Evolutionary conservation across 2,888 invertebrate genomes (phyloP), one percentile per base, ranked within the genome.

Genomic region (Ophion ventricosus): DNA sequence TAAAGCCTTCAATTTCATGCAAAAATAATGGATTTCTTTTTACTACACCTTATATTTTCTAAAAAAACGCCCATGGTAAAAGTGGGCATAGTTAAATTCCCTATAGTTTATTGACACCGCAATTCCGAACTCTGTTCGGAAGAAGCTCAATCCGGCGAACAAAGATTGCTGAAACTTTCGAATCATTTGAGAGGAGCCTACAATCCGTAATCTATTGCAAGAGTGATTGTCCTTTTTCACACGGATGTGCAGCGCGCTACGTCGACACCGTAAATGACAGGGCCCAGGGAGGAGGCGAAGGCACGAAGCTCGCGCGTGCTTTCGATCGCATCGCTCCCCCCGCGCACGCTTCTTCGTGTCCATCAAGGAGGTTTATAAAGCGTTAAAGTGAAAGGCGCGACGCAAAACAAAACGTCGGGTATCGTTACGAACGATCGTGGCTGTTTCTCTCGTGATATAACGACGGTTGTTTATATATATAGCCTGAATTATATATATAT

Each of bases 351-450:
- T 59, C 83, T 43, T 14, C 43, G 72, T 25, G 43, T 54, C 54
- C 20, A 57, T 83, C 49, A 54, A 56, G 56, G 20, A 76, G 57
- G 61, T 69, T 77, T 43, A 69, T 43, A 67, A 25, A 66, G 66
- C 69, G 61, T 57, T 77, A 49, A 74, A 84, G 84, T 84, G 84
- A 84, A 84, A 81, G 84, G 84, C 80, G 81, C 80, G 75, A 76
- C 70, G 80, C 43, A 14, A 83, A 80, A 83, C 75, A 75, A 80
- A 83, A 80, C 80, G 75, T 74, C 78, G 40, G 63, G 64, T 56
- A 84, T 84, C 80, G 74, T 81, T 74, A 84, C 74, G 43, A 63
- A 20, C 26, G 61, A 74, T 61, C 63, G 72, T 72, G 61, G 43
- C 43, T 75, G 76, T 63, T 77, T 83, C 63, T 35, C 43, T 83